Evolutionary conservation across 2,113 vertebrate species (phyloP).

Genomic region (Otocyon megalotis): DNA sequence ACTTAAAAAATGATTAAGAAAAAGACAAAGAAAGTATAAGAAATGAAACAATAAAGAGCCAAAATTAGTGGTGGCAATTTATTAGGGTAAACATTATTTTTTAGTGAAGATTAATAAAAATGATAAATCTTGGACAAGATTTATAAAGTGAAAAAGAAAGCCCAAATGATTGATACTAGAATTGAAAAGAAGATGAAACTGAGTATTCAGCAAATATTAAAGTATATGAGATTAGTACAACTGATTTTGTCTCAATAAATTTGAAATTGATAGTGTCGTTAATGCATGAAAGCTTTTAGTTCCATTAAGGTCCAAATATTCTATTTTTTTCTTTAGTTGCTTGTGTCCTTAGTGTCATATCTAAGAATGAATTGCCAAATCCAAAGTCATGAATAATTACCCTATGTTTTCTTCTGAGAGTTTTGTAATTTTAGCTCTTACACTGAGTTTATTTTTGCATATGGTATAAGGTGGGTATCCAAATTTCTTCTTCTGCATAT

Average conservation of each 20-base stretch:
- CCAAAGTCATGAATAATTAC: background rate
- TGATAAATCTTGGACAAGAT: background rate
- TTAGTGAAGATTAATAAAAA: background rate
- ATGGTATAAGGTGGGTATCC: background rate
- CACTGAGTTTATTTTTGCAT: background rate
- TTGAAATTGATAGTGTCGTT: conserved; percentile 6
- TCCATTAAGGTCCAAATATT: background rate
- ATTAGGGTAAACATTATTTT: background rate
- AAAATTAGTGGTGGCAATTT: background rate
- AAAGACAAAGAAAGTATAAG: background rate
- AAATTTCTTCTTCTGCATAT: background rate
- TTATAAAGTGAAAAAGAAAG: background rate
- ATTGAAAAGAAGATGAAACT: conserved; percentile 8
- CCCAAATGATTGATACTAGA: background rate
- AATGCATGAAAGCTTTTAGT: background rate
- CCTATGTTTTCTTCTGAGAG: background rate
- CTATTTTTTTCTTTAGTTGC: background rate
- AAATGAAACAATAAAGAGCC: background rate
- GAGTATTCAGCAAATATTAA: conserved; percentile 9
- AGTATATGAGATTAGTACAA: background rate
- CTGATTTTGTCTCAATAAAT: background rate
- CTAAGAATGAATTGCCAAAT: background rate
- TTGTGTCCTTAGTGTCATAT: background rate
- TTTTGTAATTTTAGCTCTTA: conserved; percentile 20
- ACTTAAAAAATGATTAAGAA: background rate